These are phyloP conservation scores for Hemibagrus wyckioides DNA, from an alignment of 2,113 vertebrate species.

Conservation along the genomic window DNA sequence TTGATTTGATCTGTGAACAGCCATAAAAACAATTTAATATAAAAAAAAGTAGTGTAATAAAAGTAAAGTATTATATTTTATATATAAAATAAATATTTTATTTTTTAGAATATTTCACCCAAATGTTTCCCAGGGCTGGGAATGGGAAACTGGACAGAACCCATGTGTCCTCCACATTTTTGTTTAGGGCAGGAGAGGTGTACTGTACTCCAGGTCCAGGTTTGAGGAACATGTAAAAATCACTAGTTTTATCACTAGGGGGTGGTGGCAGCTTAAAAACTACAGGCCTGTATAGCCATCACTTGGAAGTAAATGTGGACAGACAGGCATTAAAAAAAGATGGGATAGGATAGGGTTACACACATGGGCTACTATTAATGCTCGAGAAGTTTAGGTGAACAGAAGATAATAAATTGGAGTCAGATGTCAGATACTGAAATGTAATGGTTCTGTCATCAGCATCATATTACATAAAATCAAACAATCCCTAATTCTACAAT, in stretches of 20 bases:
- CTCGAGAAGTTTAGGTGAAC: not conserved
- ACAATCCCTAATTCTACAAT: not conserved
- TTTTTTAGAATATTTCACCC: not conserved
- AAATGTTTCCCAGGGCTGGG: not conserved
- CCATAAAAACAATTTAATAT: too few species aligned
- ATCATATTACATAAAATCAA: not conserved
- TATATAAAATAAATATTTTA: too few species aligned
- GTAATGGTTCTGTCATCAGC: not conserved
- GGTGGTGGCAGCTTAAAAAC: not conserved
- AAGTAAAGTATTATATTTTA: too few species aligned
- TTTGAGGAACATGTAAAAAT: not conserved
- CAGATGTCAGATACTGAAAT: not conserved
- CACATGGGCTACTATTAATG: not conserved
- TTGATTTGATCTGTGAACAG: too few species aligned
- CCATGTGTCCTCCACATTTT: not conserved
- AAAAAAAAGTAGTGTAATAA: too few species aligned
- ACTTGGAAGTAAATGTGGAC: not conserved
- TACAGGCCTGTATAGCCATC: too few species aligned
- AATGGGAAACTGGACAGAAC: not conserved
- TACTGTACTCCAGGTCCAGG: not conserved
- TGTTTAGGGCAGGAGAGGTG: not conserved
- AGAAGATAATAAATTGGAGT: not conserved
- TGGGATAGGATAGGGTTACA: not conserved
- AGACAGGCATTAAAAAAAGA: not conserved
- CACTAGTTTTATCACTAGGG: not conserved